Conservation (phyloP, 2,888 invertebrate species). For the Herminia tarsipennalis region DNA sequence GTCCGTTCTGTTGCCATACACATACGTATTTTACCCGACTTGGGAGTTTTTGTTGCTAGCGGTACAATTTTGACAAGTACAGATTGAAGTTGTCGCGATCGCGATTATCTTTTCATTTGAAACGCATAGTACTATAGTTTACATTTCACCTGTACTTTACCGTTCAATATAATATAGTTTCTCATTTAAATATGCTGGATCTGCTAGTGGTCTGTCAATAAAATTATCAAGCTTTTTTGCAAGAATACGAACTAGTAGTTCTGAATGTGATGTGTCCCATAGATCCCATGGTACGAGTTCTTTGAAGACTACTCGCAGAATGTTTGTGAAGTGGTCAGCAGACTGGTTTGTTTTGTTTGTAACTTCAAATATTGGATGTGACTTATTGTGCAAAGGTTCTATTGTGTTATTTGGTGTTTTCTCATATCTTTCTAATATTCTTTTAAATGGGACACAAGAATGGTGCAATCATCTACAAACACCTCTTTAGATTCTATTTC, state of each 20-base stretch:
- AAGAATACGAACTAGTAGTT: conserved; percentile 86
- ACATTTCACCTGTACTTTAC: no score
- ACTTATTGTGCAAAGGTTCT: conserved; percentile 80
- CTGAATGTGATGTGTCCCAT: conserved; percentile 88
- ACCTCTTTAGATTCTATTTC: conserved; percentile 79
- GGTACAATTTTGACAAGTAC: no score
- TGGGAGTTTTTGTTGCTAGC: no score
- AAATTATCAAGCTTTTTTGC: conserved; percentile 85
- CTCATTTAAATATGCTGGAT: conserved; percentile 82
- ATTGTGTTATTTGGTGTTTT: conserved; percentile 71
- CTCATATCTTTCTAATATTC: conserved; percentile 86
- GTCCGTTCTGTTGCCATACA: no score
- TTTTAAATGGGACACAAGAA: conserved; percentile 86
- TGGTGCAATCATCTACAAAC: conserved; percentile 76
- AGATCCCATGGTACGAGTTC: conserved; percentile 89
- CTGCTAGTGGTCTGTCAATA: conserved; percentile 75
- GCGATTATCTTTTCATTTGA: no score
- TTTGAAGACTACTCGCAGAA: conserved; percentile 85
- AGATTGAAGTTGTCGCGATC: no score
- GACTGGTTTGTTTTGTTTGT: conserved; percentile 66
- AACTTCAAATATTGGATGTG: conserved; percentile 61
- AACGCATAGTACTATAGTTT: no score
- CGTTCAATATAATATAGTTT: conserved; percentile 61
- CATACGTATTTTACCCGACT: no score
- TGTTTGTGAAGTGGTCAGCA: conserved; percentile 86